phyloP scores from a whole-genome alignment of 2,113 vertebrate genomes.

The Chroicocephalus ridibundus region DNA sequence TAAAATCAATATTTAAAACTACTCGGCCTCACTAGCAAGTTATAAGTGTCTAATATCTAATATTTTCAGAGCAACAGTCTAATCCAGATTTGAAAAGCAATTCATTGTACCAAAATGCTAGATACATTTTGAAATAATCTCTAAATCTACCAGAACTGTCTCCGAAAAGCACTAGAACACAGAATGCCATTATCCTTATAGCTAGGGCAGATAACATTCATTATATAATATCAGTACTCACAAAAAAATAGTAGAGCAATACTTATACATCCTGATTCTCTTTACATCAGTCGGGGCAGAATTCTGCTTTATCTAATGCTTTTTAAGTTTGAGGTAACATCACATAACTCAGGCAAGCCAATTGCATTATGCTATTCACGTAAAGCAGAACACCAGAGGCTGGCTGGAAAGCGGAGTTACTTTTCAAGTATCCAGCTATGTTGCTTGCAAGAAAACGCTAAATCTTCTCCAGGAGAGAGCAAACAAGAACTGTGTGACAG shows the following conservation, averaged over 20 bases:
- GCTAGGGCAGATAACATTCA: neutral
- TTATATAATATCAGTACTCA: neutral
- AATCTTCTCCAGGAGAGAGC: neutral
- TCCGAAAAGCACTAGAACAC: slow-evolving; percentile 16
- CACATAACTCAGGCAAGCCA: neutral
- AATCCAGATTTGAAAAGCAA: slow-evolving; percentile 59
- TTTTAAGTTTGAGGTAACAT: neutral
- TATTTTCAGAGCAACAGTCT: neutral
- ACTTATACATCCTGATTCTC: neutral
- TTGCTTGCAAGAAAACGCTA: neutral
- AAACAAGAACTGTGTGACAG: neutral
- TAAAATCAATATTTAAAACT: neutral
- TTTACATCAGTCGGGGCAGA: neutral
- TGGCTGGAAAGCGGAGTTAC: neutral
- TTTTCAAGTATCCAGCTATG: neutral
- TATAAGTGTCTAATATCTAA: neutral
- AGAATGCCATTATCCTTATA: neutral
- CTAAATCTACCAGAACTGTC: slow-evolving; percentile 38
- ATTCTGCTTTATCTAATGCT: neutral
- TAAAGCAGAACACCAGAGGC: neutral
- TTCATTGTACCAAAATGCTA: neutral
- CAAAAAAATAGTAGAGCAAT: neutral
- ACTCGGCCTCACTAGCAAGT: neutral
- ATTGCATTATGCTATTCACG: neutral
- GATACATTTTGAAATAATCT: slow-evolving; percentile 40